Conservation (phyloP, 2,888 invertebrate species). For the Cerceris rybyensis region DNA sequence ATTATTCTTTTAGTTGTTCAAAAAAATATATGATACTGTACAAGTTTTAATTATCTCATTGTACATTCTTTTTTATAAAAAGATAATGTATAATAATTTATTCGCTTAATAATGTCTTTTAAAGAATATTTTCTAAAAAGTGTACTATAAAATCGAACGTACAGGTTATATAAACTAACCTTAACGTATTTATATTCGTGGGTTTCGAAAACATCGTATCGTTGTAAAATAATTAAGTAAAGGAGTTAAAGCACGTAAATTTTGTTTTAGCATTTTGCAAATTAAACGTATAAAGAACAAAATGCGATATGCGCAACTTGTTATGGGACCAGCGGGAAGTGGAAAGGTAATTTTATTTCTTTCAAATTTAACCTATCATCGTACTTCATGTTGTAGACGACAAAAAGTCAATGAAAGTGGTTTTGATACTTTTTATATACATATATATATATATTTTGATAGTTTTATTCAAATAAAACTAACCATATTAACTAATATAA, state of each 20-base stretch:
- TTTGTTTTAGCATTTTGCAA: slow-evolving; percentile 3
- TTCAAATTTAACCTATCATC: slow-evolving; percentile 4
- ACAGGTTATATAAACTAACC: no score
- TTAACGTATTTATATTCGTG: no score
- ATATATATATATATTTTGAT: slow-evolving; percentile 23
- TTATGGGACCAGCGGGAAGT: slow-evolving; percentile 98
- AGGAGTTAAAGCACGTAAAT: background rate
- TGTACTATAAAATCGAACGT: no score
- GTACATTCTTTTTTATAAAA: no score
- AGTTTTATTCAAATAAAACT: slow-evolving; percentile 23
- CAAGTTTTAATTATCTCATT: no score
- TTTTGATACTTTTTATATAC: background rate
- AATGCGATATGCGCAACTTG: slow-evolving; percentile 97
- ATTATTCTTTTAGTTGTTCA: no score
- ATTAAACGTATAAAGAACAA: slow-evolving; percentile 31
- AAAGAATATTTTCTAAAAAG: no score
- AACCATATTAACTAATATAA: slow-evolving; percentile 12
- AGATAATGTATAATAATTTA: no score
- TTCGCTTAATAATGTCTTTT: no score
- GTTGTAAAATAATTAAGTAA: background rate
- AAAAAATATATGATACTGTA: no score
- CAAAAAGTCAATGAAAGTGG: background rate
- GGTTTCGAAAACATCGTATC: background rate
- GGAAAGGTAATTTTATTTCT: slow-evolving; percentile 89
- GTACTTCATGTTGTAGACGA: background rate